Conservation (phyloP, 2,888 invertebrate species). For the Cantharis nigra region DNA sequence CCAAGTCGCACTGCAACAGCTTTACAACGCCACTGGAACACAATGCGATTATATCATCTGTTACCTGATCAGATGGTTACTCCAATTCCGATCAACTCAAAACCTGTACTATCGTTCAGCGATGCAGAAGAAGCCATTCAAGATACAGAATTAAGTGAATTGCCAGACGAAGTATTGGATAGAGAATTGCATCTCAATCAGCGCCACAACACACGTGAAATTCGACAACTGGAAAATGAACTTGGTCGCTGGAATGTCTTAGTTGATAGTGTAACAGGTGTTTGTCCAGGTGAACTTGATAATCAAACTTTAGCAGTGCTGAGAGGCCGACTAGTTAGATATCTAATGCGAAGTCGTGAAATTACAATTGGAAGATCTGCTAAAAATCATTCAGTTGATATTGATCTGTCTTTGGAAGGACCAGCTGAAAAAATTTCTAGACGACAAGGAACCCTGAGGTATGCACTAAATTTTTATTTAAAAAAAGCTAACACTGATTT, state of each 20-base stretch:
- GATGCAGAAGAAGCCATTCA: slow-evolving; percentile 90
- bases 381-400: slow-evolving; percentile 87
- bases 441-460: slow-evolving; percentile 86
- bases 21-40: slow-evolving; percentile 87
- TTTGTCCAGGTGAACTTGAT: slow-evolving; percentile 86
- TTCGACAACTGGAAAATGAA: slow-evolving; percentile 87
- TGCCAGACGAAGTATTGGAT: slow-evolving; percentile 80
- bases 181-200: slow-evolving; percentile 68
- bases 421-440: slow-evolving; percentile 93
- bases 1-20: slow-evolving; percentile 85
- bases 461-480: slow-evolving; percentile 5
- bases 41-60: slow-evolving; percentile 89
- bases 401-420: slow-evolving; percentile 91
- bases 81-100: slow-evolving; percentile 47
- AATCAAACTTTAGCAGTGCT: slow-evolving; percentile 92
- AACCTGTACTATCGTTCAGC: slow-evolving; percentile 73
- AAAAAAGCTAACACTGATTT: neutral
- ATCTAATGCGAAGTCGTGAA: slow-evolving; percentile 93
- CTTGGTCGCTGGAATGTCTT: slow-evolving; percentile 87
- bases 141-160: slow-evolving; percentile 81
- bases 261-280: slow-evolving; percentile 87
- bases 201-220: slow-evolving; percentile 61
- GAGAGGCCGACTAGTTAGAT: slow-evolving; percentile 88
- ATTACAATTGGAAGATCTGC: slow-evolving; percentile 92
- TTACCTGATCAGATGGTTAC: slow-evolving; percentile 84